Evolutionary conservation across 2,113 vertebrate genomes (phyloP), one percentile per base, ranked within the genome.

Genomic region (Trogon melanurus): DNA sequence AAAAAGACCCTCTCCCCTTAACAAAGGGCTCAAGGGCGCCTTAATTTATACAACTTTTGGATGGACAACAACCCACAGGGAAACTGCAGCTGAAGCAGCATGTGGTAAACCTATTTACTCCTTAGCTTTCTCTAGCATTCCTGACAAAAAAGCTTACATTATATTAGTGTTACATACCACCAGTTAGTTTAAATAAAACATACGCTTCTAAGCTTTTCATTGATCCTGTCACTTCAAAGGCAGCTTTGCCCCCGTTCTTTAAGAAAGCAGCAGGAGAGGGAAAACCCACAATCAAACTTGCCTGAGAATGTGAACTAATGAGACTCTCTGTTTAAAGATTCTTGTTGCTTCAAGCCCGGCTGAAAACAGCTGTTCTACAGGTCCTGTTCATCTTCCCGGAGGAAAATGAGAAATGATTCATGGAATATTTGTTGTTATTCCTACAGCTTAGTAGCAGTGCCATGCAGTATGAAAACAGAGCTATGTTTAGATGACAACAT

Each of bases 201-300:
- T 60, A 96, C 29, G 12, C 67, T 88, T 84, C 94, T 96, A 89
- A 54, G 64, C 45, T 96, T 89, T 94, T 62, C 66, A 95, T 26
- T 96, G 96, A 95, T 51, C 88, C 93, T 92, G 76, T 86, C 64
- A 96, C 81, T 97, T 97, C 89, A 85, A 88, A 97, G 75, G 91
- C 93, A 93, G 54, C 30, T 71, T 91, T 6, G 16, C 8, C 30
- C 2, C 7, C 14, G 84, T 94, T 79, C 81, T 93, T 60, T 48
- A 95, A 93, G 93, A 64, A 91, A 97, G 91, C 81, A 97, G 79
- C 70, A 95, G 96, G 76, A 66, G 62, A 79, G 58, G 36, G 62
- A 95, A 91, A 96, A 66, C 36, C 10, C 50, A 87, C 50, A 70
- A 72, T 58, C 54, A 92, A 89, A 93, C 74, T 47, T 74, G 88